phyloP scores from a whole-genome alignment of 2,888 invertebrate genomes.

The Cerastoderma edule region DNA sequence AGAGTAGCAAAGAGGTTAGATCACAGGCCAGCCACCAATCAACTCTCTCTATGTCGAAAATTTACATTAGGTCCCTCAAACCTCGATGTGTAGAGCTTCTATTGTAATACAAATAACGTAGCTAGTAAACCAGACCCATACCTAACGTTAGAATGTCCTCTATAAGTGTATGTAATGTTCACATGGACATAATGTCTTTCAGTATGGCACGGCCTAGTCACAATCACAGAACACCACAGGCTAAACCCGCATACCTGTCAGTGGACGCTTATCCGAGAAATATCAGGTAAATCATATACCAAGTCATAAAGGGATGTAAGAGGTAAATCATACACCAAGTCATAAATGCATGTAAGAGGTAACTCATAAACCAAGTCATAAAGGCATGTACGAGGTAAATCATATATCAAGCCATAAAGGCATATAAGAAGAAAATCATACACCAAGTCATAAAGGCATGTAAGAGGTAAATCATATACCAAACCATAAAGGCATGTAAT shows the following conservation, averaged over 20 bases:
- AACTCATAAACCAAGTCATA: background rate
- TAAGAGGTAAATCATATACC: no score
- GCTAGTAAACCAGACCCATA: no score
- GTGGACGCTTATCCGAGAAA: background rate
- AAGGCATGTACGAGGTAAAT: background rate
- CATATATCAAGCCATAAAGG: background rate
- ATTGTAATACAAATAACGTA: no score
- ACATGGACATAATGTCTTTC: no score
- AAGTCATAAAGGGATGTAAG: background rate
- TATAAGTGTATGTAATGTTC: no score
- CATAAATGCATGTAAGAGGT: background rate
- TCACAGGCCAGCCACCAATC: no score
- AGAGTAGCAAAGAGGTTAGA: no score
- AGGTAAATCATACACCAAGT: background rate
- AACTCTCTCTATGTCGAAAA: no score
- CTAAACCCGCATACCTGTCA: background rate
- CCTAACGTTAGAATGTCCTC: no score
- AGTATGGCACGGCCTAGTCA: constrained; percentile 10
- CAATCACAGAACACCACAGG: constrained; percentile 1
- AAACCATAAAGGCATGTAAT: no score
- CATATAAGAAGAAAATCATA: background rate
- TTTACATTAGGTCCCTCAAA: no score
- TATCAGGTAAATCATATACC: background rate
- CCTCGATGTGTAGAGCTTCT: no score
- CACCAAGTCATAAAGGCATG: background rate